phyloP scores from a whole-genome alignment of 2,888 invertebrate species.

The Dasypogon diadema region DNA sequence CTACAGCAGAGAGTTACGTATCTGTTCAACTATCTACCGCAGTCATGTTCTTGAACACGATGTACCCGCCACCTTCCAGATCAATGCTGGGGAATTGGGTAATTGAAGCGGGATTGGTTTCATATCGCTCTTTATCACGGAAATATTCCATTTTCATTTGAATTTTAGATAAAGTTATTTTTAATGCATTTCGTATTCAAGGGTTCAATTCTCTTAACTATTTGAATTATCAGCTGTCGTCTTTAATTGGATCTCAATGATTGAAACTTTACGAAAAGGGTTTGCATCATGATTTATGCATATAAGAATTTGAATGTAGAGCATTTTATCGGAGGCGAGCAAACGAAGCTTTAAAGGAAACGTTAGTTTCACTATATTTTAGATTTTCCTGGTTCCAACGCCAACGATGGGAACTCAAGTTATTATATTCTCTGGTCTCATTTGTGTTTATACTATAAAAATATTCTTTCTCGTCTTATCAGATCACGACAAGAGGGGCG shows the following conservation, averaged over 20 bases:
- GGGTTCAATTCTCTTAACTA: background rate
- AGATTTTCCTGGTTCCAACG: too few species aligned
- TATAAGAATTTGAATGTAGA: too few species aligned
- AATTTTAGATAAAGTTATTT: slow-evolving; percentile 30
- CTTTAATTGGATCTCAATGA: background rate
- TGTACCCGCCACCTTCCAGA: slow-evolving; percentile 20
- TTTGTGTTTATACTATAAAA: too few species aligned
- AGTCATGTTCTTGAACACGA: slow-evolving; percentile 27
- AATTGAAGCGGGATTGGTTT: slow-evolving; percentile 35
- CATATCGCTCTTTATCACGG: slow-evolving; percentile 35
- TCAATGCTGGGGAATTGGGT: slow-evolving; percentile 25
- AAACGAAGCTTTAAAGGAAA: too few species aligned
- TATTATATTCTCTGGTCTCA: too few species aligned
- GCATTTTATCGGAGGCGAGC: too few species aligned
- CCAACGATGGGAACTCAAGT: too few species aligned
- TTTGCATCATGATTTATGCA: too few species aligned
- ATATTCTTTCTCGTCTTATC: too few species aligned
- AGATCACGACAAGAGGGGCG: too few species aligned
- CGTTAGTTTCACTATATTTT: too few species aligned
- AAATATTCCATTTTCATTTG: slow-evolving; percentile 42
- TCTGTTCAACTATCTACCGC: slow-evolving; percentile 15
- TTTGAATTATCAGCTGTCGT: background rate
- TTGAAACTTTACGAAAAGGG: too few species aligned
- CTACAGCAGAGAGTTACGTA: background rate
- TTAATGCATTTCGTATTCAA: background rate